Base-by-base conservation (phyloP, 2,113 vertebrate genomes). In the Enhydra lutris region DNA sequence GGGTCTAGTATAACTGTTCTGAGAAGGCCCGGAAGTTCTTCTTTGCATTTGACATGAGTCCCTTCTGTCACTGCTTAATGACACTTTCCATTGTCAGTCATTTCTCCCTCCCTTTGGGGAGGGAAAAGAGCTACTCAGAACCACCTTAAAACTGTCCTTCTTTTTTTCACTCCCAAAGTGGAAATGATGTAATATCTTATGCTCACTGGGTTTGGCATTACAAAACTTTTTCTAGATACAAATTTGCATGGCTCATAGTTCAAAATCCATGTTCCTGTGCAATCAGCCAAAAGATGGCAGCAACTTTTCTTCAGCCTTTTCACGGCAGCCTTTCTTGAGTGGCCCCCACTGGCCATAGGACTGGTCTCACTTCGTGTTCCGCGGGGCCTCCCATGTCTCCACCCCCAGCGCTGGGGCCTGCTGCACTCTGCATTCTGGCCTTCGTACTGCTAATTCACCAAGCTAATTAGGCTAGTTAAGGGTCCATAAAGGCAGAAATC, bases 381-480 rank as follows among this genome's bases (percentile, higher is more conserved):
- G n/a, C 7, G n/a, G 76, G 65, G 42, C 78, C 80, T 90, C 20
- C 0, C 11, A 26, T 2, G 55, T 34, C 67, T 94, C 50, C 36
- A 18, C 24, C 23, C 55, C 36, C 15, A 1, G 59, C 45, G 34
- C 84, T 55, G 34, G 42, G 78, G n/a, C 50, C 47, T 34, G 63
- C 73, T 91, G 57, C 78, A 45, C 85, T 65, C 78, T 36, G 55
- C 89, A 71, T 92, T 92, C 93, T 83, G 65, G 95, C 55, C 69
- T 89, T 79, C 24, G 0, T n/a, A 50, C 63, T 89, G 85, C 57
- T 86, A 94, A 95, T 95, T 96, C 97, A 96, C 63, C 89, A 90
- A 93, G 91, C 97, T 97, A 96, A 98, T 97, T 97, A 97, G 96
- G 84, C 97, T 94, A 91, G 97, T 98, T 91, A 96, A 88, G 97